These are phyloP conservation scores for Neopelma chrysocephalum DNA, from an alignment of 2,797 vertebrate species.

Conservation along the genomic window DNA sequence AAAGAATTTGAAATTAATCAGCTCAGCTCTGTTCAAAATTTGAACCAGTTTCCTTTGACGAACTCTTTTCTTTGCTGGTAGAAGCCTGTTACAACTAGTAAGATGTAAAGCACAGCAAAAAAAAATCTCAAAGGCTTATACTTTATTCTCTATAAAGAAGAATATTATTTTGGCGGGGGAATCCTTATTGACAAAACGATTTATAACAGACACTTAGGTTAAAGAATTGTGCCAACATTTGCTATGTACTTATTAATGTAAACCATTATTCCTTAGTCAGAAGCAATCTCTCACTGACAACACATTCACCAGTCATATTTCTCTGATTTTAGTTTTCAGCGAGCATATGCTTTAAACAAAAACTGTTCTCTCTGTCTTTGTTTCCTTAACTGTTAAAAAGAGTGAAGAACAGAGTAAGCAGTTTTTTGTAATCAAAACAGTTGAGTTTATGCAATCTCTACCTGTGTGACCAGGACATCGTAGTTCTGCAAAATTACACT, in stretches of 20 bases:
- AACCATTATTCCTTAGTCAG: neutral
- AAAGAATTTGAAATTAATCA: neutral
- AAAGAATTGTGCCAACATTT: neutral
- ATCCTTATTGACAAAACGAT: neutral
- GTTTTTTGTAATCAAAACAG: neutral
- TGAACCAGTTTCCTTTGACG: neutral
- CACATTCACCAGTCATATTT: neutral
- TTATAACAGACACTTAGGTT: neutral
- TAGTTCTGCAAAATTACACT: neutral
- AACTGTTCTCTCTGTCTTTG: neutral
- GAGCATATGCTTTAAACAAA: neutral
- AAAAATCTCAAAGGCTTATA: neutral
- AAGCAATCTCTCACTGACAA: neutral
- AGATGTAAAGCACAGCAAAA: neutral
- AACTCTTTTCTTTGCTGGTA: neutral
- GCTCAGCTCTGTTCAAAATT: neutral
- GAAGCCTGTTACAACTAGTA: neutral
- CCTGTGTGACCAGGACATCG: neutral
- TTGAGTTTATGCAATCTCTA: neutral
- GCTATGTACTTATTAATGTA: neutral
- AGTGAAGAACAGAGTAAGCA: neutral
- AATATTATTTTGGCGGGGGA: neutral
- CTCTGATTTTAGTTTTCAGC: neutral
- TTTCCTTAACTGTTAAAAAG: neutral
- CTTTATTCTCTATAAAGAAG: neutral